Percentiles rank a stretch among this genome's conserved stretches.
These are phyloP conservation scores for Sycophila texana DNA, from an alignment of 2,888 invertebrate species.

Conservation along the genomic window DNA sequence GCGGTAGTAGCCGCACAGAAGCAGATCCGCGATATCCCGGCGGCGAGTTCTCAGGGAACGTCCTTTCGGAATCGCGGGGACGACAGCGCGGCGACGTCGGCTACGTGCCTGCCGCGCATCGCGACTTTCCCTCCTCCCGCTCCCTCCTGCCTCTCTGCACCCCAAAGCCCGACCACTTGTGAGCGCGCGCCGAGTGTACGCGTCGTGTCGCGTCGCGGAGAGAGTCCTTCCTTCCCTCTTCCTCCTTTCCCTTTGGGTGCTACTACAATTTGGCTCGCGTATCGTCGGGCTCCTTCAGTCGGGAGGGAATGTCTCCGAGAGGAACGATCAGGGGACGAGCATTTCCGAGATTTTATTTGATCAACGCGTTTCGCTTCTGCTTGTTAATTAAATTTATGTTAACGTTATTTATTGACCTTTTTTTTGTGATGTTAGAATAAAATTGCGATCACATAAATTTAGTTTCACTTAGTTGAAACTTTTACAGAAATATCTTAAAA, in stretches of 20 bases:
- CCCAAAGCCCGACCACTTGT: not conserved
- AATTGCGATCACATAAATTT: no score
- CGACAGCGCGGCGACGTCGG: constrained; percentile 3
- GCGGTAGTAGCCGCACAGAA: not conserved
- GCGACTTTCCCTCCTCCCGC: constrained; percentile 18
- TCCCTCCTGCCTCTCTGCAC: not conserved
- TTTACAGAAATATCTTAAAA: no score
- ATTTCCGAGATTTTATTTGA: no score
- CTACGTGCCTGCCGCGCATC: constrained; percentile 41
- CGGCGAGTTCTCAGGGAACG: constrained; percentile 40
- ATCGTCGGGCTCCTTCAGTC: no score
- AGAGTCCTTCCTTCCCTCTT: constrained; percentile 7
- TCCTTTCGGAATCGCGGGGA: constrained; percentile 39
- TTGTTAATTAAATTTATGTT: no score
- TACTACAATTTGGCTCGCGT: no score
- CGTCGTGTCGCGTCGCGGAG: not conserved
- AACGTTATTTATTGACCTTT: no score
- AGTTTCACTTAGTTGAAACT: no score
- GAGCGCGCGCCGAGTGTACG: not conserved
- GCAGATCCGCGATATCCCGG: constrained; percentile 45
- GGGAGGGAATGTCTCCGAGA: no score
- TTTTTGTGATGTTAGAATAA: no score
- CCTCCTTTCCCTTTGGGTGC: not conserved
- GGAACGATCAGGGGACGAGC: no score
- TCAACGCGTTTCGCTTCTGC: no score